These are phyloP conservation scores for Dicrostonyx torquatus DNA, from an alignment of 2,797 vertebrate species.

Conservation along the genomic window DNA sequence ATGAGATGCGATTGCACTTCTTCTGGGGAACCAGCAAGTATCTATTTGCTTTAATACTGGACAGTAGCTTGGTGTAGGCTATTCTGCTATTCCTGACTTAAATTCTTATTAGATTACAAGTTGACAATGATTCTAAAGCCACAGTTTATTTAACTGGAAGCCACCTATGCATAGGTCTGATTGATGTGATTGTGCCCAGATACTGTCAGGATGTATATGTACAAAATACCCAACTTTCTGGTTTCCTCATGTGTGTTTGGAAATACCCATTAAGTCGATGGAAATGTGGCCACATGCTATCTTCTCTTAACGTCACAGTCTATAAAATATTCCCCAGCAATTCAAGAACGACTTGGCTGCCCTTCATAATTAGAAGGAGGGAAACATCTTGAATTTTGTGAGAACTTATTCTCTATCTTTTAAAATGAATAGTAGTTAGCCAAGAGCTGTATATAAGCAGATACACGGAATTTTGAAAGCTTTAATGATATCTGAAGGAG, in stretches of 20 bases:
- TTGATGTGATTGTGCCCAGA: not conserved
- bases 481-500: not conserved
- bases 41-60: constrained; percentile 47
- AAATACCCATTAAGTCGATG: constrained; percentile 8
- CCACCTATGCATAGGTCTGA: not conserved
- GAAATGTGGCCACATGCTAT: not conserved
- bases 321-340: constrained; percentile 42
- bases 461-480: not conserved
- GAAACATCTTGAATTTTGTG: not conserved
- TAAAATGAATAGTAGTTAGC: constrained; percentile 24
- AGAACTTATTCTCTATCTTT: constrained; percentile 31
- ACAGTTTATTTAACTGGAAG: constrained; percentile 52
- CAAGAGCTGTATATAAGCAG: not conserved
- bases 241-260: constrained; percentile 9
- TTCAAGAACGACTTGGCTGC: not conserved
- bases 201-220: not conserved
- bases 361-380: constrained; percentile 14
- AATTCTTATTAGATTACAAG: constrained; percentile 42
- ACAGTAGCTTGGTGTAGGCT: not conserved
- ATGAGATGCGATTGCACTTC: not conserved
- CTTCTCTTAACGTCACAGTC: not conserved
- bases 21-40: constrained; percentile 59
- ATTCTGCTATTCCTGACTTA: constrained; percentile 8
- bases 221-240: not conserved
- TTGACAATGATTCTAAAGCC: constrained; percentile 59